phyloP scores from a whole-genome alignment of 2,113 vertebrate genomes.

The Channa maculata region DNA sequence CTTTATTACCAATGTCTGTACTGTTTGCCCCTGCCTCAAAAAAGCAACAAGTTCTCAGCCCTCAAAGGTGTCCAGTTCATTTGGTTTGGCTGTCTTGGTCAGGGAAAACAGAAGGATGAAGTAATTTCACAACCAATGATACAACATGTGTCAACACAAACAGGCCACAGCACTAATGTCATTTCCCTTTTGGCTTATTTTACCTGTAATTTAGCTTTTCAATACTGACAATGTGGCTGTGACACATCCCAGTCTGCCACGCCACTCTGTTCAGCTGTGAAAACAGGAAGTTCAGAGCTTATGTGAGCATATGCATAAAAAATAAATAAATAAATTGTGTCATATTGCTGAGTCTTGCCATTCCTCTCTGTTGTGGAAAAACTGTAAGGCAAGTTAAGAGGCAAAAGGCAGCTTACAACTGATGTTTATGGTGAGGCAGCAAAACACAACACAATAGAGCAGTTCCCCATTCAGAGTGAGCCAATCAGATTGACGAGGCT shows the following conservation, averaged over 20 bases:
- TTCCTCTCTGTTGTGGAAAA: conserved; percentile 12
- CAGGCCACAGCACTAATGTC: conserved; percentile 24
- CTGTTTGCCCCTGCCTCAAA: background rate
- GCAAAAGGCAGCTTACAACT: background rate
- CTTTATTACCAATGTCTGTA: conserved; percentile 20
- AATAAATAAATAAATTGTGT: conserved; percentile 18
- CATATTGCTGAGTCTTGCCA: conserved; percentile 3
- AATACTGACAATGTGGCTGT: conserved; percentile 19
- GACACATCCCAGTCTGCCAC: conserved; percentile 23
- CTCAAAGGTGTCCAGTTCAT: conserved; percentile 50
- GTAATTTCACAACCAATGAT: conserved; percentile 53
- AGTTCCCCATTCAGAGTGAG: too few relatives aligned
- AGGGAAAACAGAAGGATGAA: conserved; percentile 40
- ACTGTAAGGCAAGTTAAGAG: background rate
- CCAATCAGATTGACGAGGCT: too few relatives aligned
- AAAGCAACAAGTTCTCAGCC: conserved; percentile 37
- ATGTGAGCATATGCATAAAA: background rate
- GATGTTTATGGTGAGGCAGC: too few relatives aligned
- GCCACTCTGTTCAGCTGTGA: conserved; percentile 27
- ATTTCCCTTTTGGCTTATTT: conserved; percentile 39
- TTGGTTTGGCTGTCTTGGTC: conserved; percentile 31
- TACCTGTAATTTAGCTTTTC: conserved; percentile 43
- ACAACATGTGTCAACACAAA: conserved; percentile 24
- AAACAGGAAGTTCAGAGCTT: conserved; percentile 19
- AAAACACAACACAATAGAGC: too few relatives aligned